phyloP scores from a whole-genome alignment of 2,797 vertebrate species.

The Champsocephalus gunnari region DNA sequence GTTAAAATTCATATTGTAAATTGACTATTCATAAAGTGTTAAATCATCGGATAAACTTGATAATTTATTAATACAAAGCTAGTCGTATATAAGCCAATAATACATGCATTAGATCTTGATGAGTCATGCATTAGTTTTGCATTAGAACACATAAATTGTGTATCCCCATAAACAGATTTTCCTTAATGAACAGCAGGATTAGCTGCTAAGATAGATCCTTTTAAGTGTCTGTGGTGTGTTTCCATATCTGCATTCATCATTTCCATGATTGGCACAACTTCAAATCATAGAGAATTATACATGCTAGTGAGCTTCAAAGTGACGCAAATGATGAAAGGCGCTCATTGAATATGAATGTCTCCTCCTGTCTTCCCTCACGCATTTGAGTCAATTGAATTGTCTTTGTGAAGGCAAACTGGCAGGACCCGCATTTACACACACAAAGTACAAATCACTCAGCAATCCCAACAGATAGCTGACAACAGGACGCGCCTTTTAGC shows the following conservation, averaged over 20 bases:
- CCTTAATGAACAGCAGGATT: conserved; percentile 46
- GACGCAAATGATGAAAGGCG: conserved; percentile 70
- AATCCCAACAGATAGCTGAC: conserved; percentile 56
- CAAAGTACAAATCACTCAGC: conserved; percentile 67
- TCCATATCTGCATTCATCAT: conserved; percentile 58
- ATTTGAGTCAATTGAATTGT: conserved; percentile 67
- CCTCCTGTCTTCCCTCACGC: conserved; percentile 50
- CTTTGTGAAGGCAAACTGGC: conserved; percentile 76
- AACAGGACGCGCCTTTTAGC: conserved; percentile 48
- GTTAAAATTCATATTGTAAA: neutral
- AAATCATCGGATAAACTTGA: conserved; percentile 6
- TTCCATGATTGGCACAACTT: conserved; percentile 68
- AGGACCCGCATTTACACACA: conserved; percentile 65
- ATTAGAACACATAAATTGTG: conserved; percentile 33
- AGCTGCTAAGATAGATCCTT: conserved; percentile 26
- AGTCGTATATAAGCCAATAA: conserved; percentile 21
- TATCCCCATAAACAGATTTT: conserved; percentile 19
- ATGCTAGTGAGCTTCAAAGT: conserved; percentile 77
- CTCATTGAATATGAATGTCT: conserved; percentile 73
- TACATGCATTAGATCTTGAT: conserved; percentile 32
- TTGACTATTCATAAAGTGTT: conserved; percentile 18
- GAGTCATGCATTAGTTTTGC: conserved; percentile 35
- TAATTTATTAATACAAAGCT: conserved; percentile 24
- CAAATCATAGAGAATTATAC: conserved; percentile 79
- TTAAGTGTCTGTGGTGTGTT: conserved; percentile 34